Percentiles rank a stretch among this genome's conserved stretches.
phyloP scores from a whole-genome alignment of 2,797 vertebrate genomes.

The Danionella dracula region DNA sequence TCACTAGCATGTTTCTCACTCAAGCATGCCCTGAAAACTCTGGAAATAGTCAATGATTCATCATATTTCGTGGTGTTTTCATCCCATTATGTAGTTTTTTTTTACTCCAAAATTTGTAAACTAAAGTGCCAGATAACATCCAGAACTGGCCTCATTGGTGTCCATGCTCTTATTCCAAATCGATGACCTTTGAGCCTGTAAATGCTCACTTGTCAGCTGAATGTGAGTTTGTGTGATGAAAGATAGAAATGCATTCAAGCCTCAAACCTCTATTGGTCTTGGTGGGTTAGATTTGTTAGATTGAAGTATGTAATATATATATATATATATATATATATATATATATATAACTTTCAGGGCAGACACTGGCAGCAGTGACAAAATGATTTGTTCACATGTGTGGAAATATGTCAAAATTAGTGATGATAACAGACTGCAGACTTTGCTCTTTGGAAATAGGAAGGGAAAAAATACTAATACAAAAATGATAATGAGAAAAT shows the following conservation, averaged over 20 bases:
- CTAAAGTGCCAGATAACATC: constrained; percentile 32
- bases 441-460: too few relatives aligned
- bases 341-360: too few relatives aligned
- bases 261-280: too few relatives aligned
- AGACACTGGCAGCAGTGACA: too few relatives aligned
- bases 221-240: background rate
- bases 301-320: too few relatives aligned
- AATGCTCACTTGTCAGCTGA: constrained; percentile 32
- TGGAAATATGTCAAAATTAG: too few relatives aligned
- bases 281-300: too few relatives aligned
- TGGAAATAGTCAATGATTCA: constrained; percentile 39
- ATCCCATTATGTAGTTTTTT: constrained; percentile 38
- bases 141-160: constrained; percentile 39
- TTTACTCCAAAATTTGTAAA: constrained; percentile 24
- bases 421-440: too few relatives aligned
- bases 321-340: too few relatives aligned
- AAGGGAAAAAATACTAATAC: too few relatives aligned
- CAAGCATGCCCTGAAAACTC: constrained; percentile 6
- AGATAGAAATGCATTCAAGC: background rate
- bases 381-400: too few relatives aligned
- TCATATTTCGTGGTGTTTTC: constrained; percentile 10
- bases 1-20: background rate
- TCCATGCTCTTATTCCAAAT: constrained; percentile 36
- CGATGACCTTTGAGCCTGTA: constrained; percentile 39
- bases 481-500: too few relatives aligned